Evolutionary conservation across 2,888 invertebrate species (phyloP).

Genomic region (Unio delphinus): DNA sequence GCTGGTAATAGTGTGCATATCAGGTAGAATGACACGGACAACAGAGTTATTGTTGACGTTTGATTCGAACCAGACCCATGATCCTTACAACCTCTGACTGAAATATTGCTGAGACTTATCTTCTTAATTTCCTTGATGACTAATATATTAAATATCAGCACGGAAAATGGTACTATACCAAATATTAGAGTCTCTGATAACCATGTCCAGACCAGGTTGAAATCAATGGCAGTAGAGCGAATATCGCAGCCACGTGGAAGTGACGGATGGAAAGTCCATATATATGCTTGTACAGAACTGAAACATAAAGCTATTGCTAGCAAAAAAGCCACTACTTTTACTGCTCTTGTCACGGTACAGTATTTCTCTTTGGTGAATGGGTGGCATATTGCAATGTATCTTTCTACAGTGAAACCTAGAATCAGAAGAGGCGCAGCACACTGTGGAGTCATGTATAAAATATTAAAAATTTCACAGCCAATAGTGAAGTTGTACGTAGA

Average conservation of each 20-base stretch:
- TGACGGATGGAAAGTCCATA: slow-evolving; percentile 60
- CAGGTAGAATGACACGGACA: slow-evolving; percentile 68
- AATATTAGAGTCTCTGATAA: slow-evolving; percentile 60
- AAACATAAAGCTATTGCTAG: slow-evolving; percentile 35
- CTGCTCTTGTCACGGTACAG: slow-evolving; percentile 64
- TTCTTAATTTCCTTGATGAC: slow-evolving; percentile 64
- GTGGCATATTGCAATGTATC: slow-evolving; percentile 67
- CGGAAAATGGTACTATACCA: slow-evolving; percentile 58
- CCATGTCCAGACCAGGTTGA: slow-evolving; percentile 62
- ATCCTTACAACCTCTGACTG: slow-evolving; percentile 12
- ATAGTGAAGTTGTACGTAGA: slow-evolving; percentile 47
- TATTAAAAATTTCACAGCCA: slow-evolving; percentile 63
- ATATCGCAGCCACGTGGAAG: slow-evolving; percentile 43
- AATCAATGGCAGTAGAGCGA: slow-evolving; percentile 17
- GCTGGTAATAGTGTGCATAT: slow-evolving; percentile 67
- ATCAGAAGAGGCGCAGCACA: slow-evolving; percentile 68
- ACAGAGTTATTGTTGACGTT: slow-evolving; percentile 65
- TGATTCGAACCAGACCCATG: slow-evolving; percentile 30
- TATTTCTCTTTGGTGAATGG: slow-evolving; percentile 63
- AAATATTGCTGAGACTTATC: slow-evolving; percentile 44
- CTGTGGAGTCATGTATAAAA: slow-evolving; percentile 58
- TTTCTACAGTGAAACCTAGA: slow-evolving; percentile 68
- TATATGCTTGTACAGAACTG: slow-evolving; percentile 56
- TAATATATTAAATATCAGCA: slow-evolving; percentile 63
- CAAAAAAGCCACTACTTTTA: slow-evolving; percentile 53